phyloP scores from a whole-genome alignment of 2,113 vertebrate genomes.

The Rhynchopsitta pachyrhyncha region DNA sequence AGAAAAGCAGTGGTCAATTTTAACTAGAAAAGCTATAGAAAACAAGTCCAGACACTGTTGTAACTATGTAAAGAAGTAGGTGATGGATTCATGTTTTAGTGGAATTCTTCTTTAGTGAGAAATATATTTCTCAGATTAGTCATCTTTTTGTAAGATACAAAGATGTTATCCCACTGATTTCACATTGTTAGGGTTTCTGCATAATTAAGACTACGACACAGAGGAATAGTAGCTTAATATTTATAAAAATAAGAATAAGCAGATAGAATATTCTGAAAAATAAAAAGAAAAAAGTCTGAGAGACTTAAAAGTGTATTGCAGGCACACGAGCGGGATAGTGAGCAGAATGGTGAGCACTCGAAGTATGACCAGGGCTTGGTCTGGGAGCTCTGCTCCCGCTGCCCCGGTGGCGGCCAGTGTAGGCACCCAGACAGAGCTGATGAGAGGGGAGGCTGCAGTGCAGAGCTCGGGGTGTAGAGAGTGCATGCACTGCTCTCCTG shows the following conservation, averaged over 20 bases:
- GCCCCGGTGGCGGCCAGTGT: too few relatives aligned
- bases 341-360: too few relatives aligned
- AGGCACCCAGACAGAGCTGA: too few relatives aligned
- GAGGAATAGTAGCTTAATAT: not conserved
- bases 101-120: not conserved
- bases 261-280: not conserved
- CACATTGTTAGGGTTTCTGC: not conserved
- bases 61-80: not conserved
- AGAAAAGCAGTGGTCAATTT: not conserved
- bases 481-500: too few relatives aligned
- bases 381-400: too few relatives aligned
- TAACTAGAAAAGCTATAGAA: not conserved
- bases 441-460: too few relatives aligned
- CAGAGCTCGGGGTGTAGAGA: too few relatives aligned
- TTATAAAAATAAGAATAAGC: not conserved
- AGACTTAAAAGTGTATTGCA: not conserved
- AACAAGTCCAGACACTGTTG: not conserved
- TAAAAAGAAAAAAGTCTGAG: not conserved
- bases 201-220: not conserved
- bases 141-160: not conserved
- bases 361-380: too few relatives aligned
- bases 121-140: not conserved
- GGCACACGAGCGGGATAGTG: not conserved
- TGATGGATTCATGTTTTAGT: not conserved
- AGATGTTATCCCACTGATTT: rapidly evolving